Evolutionary conservation across 2,113 vertebrate genomes (phyloP), one percentile per base, ranked within the genome.

Genomic region (Gymnorhina tibicen): DNA sequence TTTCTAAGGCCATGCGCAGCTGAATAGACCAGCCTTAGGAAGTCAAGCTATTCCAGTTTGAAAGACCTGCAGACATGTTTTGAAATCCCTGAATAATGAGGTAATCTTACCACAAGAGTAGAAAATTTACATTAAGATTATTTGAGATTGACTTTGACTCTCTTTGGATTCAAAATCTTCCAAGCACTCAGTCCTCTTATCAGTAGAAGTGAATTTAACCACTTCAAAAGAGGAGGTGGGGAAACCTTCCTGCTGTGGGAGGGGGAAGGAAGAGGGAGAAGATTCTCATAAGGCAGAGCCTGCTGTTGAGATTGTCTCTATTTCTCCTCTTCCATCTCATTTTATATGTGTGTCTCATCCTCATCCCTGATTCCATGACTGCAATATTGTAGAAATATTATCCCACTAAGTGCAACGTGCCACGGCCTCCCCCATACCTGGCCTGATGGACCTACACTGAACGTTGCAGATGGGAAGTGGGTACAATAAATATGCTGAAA

Each of bases 111-210:
- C 39, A 63, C 5, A 70, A 84, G 75, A 78, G 32, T 52, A 68
- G 53, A 94, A 97, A 93, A 95, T 95, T 95, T 92, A 93, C 76
- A 84, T 88, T 89, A 82, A 96, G 94, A 95, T 97, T 86, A 92
- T 88, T 91, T 93, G 47, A 89, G 39, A 92, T 92, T 91, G 68
- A 74, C 59, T 92, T 77, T 96, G 70, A 77, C 30, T 66, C 46
- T 63, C 24, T 91, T 81, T 62, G 55, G 60, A 87, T 85, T 96
- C 35, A 73, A 81, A 93, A 82, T 78, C 66, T 86, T 87, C 56
- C 10, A 63, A 63, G 17, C 27, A 91, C 44, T 87, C 90, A 75
- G 47, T 72, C 21, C 7, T 89, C 11, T 87, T 60, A 41, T 78
- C 55, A 44, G 39, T 17, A 82, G 30, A 87, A 85, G 27, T 56